Evolutionary conservation across 2,113 vertebrate species (phyloP).

Genomic region (Arothron firmamentum): DNA sequence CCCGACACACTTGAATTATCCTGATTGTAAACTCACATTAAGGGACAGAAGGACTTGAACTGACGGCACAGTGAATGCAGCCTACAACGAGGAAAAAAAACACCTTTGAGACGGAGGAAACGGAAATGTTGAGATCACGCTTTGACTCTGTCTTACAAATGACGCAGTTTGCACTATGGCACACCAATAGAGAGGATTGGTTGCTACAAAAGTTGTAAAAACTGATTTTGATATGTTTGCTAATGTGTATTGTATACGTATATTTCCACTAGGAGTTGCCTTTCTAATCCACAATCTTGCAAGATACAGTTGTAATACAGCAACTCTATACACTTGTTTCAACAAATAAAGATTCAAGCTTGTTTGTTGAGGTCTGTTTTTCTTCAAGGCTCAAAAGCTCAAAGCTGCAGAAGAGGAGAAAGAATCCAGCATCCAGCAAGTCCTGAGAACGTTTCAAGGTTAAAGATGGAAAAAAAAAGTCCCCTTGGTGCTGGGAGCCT

Average conservation of each 20-base stretch:
- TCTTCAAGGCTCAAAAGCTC: conserved; percentile 17
- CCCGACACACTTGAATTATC: conserved; percentile 87
- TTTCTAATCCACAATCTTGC: conserved; percentile 80
- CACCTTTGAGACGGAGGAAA: conserved; percentile 63
- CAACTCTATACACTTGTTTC: conserved; percentile 74
- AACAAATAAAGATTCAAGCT: conserved; percentile 82
- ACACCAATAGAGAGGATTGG: conserved; percentile 86
- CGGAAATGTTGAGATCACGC: conserved; percentile 66
- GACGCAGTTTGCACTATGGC: conserved; percentile 88
- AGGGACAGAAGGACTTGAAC: conserved; percentile 83
- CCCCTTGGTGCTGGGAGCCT: too few relatives aligned
- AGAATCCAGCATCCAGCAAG: too few relatives aligned
- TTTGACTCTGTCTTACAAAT: conserved; percentile 80
- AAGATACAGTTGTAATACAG: conserved; percentile 79
- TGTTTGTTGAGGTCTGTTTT: conserved; percentile 71
- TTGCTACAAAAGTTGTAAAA: conserved; percentile 90
- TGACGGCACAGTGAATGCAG: conserved; percentile 74
- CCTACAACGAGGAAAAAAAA: conserved; percentile 57
- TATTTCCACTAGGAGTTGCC: conserved; percentile 90
- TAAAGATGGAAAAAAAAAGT: too few relatives aligned
- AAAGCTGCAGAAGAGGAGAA: too few relatives aligned
- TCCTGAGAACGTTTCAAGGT: too few relatives aligned
- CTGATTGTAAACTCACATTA: conserved; percentile 77
- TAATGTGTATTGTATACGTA: conserved; percentile 90
- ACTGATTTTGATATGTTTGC: conserved; percentile 88